Evolutionary conservation across 2,888 invertebrate genomes (phyloP).

Genomic region (Agrotis segetum): DNA sequence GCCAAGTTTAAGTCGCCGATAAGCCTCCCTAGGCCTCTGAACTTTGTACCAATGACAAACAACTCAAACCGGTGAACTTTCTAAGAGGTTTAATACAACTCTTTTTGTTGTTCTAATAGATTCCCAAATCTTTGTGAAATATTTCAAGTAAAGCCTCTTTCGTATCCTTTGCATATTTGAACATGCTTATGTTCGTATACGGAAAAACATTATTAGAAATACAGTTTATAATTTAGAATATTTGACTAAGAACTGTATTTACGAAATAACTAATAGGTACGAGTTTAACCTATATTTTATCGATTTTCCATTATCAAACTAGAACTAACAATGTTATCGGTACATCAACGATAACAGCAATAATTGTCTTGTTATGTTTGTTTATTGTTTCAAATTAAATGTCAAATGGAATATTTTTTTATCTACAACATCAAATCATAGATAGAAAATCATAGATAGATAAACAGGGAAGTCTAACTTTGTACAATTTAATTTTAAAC

Average conservation of each 20-base stretch:
- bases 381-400: constrained; percentile 43
- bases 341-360: constrained; percentile 43
- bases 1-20: constrained; percentile 60
- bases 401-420: constrained; percentile 33
- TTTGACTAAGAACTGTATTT: constrained; percentile 14
- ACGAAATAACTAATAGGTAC: not conserved
- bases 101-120: constrained; percentile 63
- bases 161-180: constrained; percentile 53
- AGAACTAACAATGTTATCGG: constrained; percentile 40
- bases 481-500: constrained; percentile 42
- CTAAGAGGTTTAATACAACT: constrained; percentile 63
- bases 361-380: constrained; percentile 43
- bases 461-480: constrained; percentile 42
- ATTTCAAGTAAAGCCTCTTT: constrained; percentile 50
- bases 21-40: constrained; percentile 57
- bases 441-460: constrained; percentile 5
- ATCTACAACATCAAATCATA: constrained; percentile 27
- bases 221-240: constrained; percentile 9
- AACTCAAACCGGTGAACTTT: constrained; percentile 60
- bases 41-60: constrained; percentile 66
- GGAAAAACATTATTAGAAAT: constrained; percentile 36
- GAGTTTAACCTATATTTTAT: constrained; percentile 17
- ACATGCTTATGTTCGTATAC: constrained; percentile 19
- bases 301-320: constrained; percentile 33
- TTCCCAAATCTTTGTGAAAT: constrained; percentile 51